Evolutionary conservation across 2,888 invertebrate genomes (phyloP).

Genomic region (Lithosia quadra): DNA sequence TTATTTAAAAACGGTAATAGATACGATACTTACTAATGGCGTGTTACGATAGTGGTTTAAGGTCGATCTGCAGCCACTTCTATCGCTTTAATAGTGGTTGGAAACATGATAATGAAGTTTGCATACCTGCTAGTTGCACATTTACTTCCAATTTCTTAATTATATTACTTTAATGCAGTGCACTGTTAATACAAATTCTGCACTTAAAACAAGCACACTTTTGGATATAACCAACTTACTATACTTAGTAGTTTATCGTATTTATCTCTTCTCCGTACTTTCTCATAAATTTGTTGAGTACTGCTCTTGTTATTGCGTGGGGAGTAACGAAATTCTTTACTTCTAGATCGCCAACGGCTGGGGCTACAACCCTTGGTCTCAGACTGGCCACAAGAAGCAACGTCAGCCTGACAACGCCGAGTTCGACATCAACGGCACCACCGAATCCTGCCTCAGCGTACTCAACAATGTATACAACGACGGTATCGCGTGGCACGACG

Average conservation of each 20-base stretch:
- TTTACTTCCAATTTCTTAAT: not conserved
- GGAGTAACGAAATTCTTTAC: not conserved
- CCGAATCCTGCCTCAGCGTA: constrained; percentile 94
- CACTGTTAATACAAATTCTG: too few relatives aligned
- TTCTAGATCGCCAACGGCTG: constrained; percentile 88
- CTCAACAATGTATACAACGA: constrained; percentile 97
- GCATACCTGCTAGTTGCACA: not conserved
- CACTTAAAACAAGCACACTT: too few relatives aligned
- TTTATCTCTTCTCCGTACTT: not conserved
- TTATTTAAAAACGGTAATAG: not conserved
- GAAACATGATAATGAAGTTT: not conserved
- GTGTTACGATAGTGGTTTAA: not conserved
- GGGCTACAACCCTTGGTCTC: constrained; percentile 96
- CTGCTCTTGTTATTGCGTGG: not conserved
- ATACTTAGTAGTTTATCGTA: not conserved
- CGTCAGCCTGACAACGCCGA: constrained; percentile 97
- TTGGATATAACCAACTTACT: too few relatives aligned
- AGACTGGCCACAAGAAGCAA: constrained; percentile 95
- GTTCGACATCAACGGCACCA: constrained; percentile 95
- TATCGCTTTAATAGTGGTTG: not conserved
- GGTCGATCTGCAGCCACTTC: not conserved
- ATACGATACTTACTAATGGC: not conserved
- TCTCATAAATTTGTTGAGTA: not conserved
- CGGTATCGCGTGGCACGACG: constrained; percentile 97
- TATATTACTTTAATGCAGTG: not conserved